Evolutionary conservation across 1,140 invertebrate genomes (phyloP), one percentile per base, ranked within the genome.

Genomic region (Zaprionus camerounensis): DNA sequence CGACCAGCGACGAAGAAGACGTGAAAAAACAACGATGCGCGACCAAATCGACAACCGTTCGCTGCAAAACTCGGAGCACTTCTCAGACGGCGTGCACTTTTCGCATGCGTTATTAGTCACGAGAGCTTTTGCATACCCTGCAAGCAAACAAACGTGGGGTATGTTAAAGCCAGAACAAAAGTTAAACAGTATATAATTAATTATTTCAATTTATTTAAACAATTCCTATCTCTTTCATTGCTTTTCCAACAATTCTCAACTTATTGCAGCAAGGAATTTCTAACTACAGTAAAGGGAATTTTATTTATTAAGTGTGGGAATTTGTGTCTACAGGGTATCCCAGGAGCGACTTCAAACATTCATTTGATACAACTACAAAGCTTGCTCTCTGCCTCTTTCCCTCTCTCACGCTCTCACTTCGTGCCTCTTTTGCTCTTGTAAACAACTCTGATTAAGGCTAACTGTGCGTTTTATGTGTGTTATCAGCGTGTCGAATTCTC

Each of bases 41-140:
- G 76, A 71, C 64, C 74, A 78, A 63, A 84, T 46, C 53, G 57
- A 81, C 85, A 73, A 91, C 90, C 85, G 90, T 86, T 83, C 80
- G 57, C 91, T 71, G 76, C 88, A 73, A 91, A 82, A 81, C 85
- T 80, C 84, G 90, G 91, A 91, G 77, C 78, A 81, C 81, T 91
- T 91, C 91, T 91, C 85, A 91, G 56, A 28, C 77, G 59, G 61
- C 76, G 53, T 84, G 79, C 82, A 79, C 36, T 76, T 85, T 76
- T 81, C 78, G 69, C 62, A 55, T 74, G 65, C 22, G 57, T 90
- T 90, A 88, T 82, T 83, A 70, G 62, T 68, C 41, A 56, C 28
- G 11, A 76, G 59, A 88, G 85, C 84, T 81, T 88, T 84, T 34
- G 31, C 15, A 28, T 28, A 46, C 46, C 64, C 75, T 56, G 31